Conservation (phyloP, 2,113 vertebrate species). For the Chaetops frenatus region DNA sequence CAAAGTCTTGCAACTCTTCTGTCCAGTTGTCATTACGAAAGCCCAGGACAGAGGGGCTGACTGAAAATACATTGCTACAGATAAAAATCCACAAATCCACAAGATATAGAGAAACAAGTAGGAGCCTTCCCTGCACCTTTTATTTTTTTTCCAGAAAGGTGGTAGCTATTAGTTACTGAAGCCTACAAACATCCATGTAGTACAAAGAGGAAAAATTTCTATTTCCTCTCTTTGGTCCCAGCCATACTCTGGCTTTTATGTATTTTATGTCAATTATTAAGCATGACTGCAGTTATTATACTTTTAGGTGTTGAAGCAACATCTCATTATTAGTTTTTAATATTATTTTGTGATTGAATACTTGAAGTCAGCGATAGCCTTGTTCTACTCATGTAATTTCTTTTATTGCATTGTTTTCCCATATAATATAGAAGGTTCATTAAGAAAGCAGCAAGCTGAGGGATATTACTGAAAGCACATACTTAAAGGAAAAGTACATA, state of each 20-base stretch:
- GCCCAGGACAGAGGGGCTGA: neutral
- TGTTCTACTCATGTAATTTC: neutral
- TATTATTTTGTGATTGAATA: neutral
- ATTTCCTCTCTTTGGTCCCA: neutral
- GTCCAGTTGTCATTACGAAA: neutral
- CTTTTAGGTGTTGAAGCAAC: neutral
- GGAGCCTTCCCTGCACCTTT: neutral
- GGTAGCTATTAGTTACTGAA: neutral
- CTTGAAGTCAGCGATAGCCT: neutral
- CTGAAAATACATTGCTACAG: neutral
- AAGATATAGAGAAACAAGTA: neutral
- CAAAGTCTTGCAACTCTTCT: neutral
- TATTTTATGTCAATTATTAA: neutral
- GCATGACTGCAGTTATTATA: neutral
- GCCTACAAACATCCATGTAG: neutral
- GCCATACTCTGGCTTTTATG: neutral
- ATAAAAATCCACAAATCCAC: neutral
- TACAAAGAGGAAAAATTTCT: neutral
- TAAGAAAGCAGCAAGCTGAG: slow-evolving; percentile 6
- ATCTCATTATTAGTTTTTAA: neutral
- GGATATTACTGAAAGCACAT: neutral
- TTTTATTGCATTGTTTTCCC: neutral
- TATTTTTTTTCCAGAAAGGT: neutral
- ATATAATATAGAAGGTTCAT: neutral
- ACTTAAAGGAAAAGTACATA: slow-evolving; percentile 21